phyloP scores from a whole-genome alignment of 2,113 vertebrate species.

The Brachypodius melanocephalos region DNA sequence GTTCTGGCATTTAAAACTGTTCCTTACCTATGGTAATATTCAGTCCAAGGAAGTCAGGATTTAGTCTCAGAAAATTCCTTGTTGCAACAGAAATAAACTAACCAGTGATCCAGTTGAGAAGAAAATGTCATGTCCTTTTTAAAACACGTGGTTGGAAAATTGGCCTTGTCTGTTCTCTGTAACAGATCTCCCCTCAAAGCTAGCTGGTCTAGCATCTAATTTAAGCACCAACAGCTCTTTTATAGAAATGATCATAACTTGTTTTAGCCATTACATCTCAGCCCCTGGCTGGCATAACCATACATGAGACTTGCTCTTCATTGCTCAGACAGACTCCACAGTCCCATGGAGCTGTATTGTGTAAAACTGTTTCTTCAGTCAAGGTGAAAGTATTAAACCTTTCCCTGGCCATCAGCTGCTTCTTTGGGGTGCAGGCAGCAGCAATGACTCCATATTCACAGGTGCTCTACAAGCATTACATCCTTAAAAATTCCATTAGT shows the following conservation, averaged over 20 bases:
- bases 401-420: neutral
- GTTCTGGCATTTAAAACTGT: neutral
- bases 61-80: neutral
- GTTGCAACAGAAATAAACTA: conserved; percentile 9
- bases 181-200: neutral
- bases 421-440: neutral
- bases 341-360: neutral
- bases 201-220: neutral
- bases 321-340: neutral
- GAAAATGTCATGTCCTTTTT: conserved; percentile 3
- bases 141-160: conserved; percentile 13
- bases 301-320: neutral
- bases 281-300: neutral
- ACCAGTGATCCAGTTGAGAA: neutral
- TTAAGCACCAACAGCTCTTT: neutral
- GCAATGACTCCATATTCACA: neutral
- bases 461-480: neutral
- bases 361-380: neutral
- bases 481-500: neutral
- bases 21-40: neutral
- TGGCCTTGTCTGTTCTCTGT: neutral
- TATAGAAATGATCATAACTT: neutral
- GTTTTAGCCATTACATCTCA: neutral
- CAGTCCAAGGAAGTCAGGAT: neutral
- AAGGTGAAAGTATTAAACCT: neutral